Conservation (phyloP, 2,797 vertebrate species). For the Lophotriccus pileatus region DNA sequence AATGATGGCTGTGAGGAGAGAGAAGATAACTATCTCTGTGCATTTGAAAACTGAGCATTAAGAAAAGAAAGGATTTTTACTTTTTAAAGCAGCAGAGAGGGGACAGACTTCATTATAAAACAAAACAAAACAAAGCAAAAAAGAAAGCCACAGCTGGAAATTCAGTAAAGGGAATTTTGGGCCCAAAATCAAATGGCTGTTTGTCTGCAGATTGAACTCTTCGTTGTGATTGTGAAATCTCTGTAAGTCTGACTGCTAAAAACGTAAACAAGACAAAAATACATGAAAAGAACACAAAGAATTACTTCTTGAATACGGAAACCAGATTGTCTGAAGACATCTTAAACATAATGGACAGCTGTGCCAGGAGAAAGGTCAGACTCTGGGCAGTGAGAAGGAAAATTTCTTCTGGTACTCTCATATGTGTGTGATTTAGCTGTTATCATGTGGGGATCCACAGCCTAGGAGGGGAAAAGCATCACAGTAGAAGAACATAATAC, state of each 20-base stretch:
- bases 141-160: neutral
- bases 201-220: neutral
- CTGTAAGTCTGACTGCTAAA: neutral
- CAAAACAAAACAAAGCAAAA: neutral
- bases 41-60: neutral
- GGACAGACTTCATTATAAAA: neutral
- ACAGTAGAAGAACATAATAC: neutral
- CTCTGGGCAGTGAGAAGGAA: neutral
- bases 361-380: neutral
- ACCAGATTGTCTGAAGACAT: neutral
- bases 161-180: neutral
- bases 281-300: neutral
- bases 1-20: neutral
- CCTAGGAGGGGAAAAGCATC: neutral
- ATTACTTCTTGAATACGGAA: neutral
- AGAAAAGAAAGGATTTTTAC: neutral
- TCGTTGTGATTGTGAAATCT: neutral
- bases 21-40: neutral
- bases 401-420: neutral
- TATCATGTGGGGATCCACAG: neutral
- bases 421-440: neutral
- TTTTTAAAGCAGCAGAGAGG: neutral
- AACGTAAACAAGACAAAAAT: neutral
- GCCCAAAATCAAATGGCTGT: neutral
- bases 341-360: neutral